Evolutionary conservation across 1,140 invertebrate genomes (phyloP), one percentile per base, ranked within the genome.

Genomic region (Lethrus apterus): DNA sequence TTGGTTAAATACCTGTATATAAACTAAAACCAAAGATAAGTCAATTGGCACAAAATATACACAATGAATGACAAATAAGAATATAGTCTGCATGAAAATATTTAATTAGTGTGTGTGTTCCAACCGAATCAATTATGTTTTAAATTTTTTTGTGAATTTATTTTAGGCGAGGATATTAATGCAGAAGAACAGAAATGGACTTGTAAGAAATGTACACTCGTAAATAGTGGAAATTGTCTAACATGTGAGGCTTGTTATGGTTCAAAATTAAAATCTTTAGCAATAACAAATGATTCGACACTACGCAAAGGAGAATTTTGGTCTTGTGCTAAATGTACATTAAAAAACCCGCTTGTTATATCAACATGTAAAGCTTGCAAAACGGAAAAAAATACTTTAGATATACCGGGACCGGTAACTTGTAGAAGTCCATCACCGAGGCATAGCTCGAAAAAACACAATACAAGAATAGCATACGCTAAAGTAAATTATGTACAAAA

Each of bases 171-270:
- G n/a, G n/a, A n/a, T n/a, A n/a, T n/a, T n/a, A n/a, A n/a, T 4
- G 29, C 13, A 30, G 61, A 58, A 18, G 63, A 64, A n/a, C 67
- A 76, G 24, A 76, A 78, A 13, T 93, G 90, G 89, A 83, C 84
- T 2, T 93, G 90, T 63, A 80, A 81, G 50, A 89, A 89, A 59
- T 93, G 89, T 64, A 93, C 89, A 2, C 71, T 93, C 32, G 74
- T 90, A 2, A 93, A 93, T 69, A 75, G 79, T 11, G 72, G 74
- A 1, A 69, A 72, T 15, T 76, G 77, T 5, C 72, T 77, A 41
- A 80, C 79, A 0, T 93, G 90, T 60, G 80, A 83, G 4, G 87
- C 84, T 0, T 93, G 89, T 67, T 86, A 86, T 15, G 86, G 84
- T 10, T 87, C 86, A 0, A 82, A 86, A 57, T 68, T 85, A 3